Percentiles rank a stretch among this genome's conserved stretches.
Evolutionary conservation across 35 echinoderm and acorn worm genomes (phyloP).

Genomic region (Ptychodera flava): DNA sequence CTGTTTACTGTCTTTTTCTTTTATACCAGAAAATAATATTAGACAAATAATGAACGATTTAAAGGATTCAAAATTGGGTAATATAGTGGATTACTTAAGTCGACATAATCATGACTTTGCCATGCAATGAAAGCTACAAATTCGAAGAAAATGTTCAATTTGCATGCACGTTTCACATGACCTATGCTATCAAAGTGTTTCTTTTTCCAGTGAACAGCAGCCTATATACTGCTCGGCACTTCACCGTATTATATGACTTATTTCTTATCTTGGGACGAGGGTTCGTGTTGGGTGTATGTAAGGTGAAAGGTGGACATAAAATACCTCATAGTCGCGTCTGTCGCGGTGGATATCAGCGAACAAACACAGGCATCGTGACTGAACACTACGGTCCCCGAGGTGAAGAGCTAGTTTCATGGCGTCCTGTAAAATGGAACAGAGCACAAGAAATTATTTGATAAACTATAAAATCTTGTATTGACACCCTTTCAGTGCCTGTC

Average conservation of each 20-base stretch:
- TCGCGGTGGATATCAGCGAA: slow-evolving; percentile 81
- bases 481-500: too few species aligned
- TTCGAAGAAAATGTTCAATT: too few species aligned
- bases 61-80: not conserved
- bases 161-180: too few species aligned
- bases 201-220: too few species aligned
- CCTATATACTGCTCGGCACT: too few species aligned
- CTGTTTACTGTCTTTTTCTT: not conserved
- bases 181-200: too few species aligned
- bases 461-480: too few species aligned
- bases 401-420: slow-evolving; percentile 71
- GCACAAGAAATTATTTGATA: too few species aligned
- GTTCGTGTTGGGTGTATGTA: too few species aligned
- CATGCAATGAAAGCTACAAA: too few species aligned
- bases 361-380: slow-evolving; percentile 64
- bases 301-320: not conserved
- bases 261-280: too few species aligned
- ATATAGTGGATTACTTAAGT: not conserved
- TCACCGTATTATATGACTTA: too few species aligned
- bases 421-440: slow-evolving; percentile 39
- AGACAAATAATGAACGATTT: not conserved
- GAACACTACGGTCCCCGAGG: slow-evolving; percentile 48
- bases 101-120: not conserved
- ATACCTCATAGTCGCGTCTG: slow-evolving; percentile 65
- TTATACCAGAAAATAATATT: not conserved